Base-by-base conservation (phyloP, 2,797 vertebrate species). In the Okamejei kenojei region DNA sequence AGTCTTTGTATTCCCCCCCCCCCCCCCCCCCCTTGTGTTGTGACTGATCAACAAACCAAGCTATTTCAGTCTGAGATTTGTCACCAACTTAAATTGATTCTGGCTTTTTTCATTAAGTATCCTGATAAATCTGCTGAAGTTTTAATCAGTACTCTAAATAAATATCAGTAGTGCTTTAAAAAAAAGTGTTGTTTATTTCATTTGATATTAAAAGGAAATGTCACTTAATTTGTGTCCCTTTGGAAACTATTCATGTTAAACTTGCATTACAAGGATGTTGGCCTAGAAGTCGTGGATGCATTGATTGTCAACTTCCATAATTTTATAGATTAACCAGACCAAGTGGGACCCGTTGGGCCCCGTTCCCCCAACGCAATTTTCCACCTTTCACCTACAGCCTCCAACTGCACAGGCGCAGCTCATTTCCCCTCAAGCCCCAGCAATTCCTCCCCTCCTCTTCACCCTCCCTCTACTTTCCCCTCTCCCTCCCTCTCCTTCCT, bases 81-180 rank as follows among this genome's bases (percentile, higher is more conserved):
- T 76, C 71, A 92, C 38, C 68, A 26, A 38, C 45, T 92, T 76
- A 26, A 76, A 92, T 74, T 76, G 26, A 76, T 74, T 74, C 88
- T 74, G 90, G 61, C 71, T 76, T 92, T 29, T 10, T 92, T 92
- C 23, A 76, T 29, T 74, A 74, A 96, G 95, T 94, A 95, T 94
- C 95, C 93, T 84, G 95, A 93, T 94, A 94, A 94, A 95, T 94
- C 94, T 96, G 95, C 95, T 96, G 94, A 96, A 94, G 94, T 95
- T 95, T 94, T 94, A 94, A 95, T 94, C 93, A 94, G 94, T 26
- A 95, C 95, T 96, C 96, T 95, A 93, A 97, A 97, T 97, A 97
- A 97, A 97, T 95, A 81, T 76, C 95, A 95, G 95, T 93, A 95
- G 90, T 92, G 68, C 65, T 54, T 45, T 45, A 45, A 45, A 45